phyloP scores from a whole-genome alignment of 2,113 vertebrate species.

The Menidia beryllina region DNA sequence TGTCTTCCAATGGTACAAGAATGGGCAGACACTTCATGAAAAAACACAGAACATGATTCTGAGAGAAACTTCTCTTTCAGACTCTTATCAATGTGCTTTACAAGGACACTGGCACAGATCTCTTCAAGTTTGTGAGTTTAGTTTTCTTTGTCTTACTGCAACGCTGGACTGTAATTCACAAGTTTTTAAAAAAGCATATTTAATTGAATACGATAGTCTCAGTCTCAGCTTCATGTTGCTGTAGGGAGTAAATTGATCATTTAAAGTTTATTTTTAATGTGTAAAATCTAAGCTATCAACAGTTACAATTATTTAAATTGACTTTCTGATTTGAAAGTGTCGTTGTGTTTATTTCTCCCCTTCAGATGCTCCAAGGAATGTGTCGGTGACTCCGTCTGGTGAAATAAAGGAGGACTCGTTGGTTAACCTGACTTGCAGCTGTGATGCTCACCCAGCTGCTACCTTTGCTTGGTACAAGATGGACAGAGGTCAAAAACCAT shows the following conservation, averaged over 20 bases:
- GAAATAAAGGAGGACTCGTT: background rate
- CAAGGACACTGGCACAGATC: background rate
- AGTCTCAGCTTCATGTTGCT: too few species aligned
- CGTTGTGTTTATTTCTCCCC: background rate
- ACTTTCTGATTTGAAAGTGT: background rate
- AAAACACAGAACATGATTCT: accelerated
- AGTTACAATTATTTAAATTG: too few species aligned
- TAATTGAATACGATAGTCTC: too few species aligned
- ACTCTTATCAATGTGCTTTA: background rate
- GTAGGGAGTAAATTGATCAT: too few species aligned
- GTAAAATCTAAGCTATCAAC: too few species aligned
- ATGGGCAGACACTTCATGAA: background rate
- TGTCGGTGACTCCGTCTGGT: background rate
- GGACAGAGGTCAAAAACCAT: background rate
- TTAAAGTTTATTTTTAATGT: too few species aligned
- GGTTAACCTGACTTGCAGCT: slow-evolving; percentile 18
- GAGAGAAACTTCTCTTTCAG: background rate
- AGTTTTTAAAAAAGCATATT: too few species aligned
- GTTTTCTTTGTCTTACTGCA: background rate
- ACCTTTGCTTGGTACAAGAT: slow-evolving; percentile 7
- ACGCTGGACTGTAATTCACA: background rate
- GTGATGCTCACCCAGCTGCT: slow-evolving; percentile 8
- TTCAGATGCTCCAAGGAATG: slow-evolving; percentile 12
- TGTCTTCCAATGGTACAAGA: slow-evolving; percentile 6
- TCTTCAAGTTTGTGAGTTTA: slow-evolving; percentile 7